phyloP scores from a whole-genome alignment of 1,140 invertebrate species.

The Drosophila quadrilineata region DNA sequence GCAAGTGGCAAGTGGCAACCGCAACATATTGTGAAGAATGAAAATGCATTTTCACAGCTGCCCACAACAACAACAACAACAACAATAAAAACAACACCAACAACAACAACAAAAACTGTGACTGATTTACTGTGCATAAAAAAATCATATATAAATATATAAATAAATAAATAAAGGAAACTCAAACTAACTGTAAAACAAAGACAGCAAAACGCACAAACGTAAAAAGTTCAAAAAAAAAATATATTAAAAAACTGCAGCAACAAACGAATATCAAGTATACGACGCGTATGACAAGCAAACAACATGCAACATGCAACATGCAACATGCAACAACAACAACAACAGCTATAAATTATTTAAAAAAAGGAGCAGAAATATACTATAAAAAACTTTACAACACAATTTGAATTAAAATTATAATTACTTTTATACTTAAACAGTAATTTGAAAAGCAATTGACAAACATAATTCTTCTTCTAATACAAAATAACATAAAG shows the following conservation, averaged over 20 bases:
- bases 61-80: constrained; percentile 28
- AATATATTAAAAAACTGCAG: neutral
- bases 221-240: neutral
- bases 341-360: constrained; percentile 14
- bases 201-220: constrained; percentile 40
- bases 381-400: neutral
- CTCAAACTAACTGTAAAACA: constrained; percentile 10
- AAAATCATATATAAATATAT: constrained; percentile 22
- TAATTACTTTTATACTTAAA: neutral
- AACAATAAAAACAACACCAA: neutral
- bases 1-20: neutral
- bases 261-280: constrained; percentile 35
- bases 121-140: constrained; percentile 46
- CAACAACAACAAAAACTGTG: constrained; percentile 15
- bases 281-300: constrained; percentile 64
- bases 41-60: constrained; percentile 21
- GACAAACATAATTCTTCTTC: constrained; percentile 4
- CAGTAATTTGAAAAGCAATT: constrained; percentile 3
- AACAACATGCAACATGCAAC: constrained; percentile 5
- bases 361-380: constrained; percentile 19
- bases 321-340: neutral
- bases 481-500: constrained; percentile 8
- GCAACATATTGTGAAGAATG: constrained; percentile 40
- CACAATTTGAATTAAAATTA: neutral
- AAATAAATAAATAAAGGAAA: neutral